Percentiles rank a stretch among this genome's conserved stretches.
phyloP scores from a whole-genome alignment of 2,888 invertebrate genomes.

The Callosobruchus maculatus region DNA sequence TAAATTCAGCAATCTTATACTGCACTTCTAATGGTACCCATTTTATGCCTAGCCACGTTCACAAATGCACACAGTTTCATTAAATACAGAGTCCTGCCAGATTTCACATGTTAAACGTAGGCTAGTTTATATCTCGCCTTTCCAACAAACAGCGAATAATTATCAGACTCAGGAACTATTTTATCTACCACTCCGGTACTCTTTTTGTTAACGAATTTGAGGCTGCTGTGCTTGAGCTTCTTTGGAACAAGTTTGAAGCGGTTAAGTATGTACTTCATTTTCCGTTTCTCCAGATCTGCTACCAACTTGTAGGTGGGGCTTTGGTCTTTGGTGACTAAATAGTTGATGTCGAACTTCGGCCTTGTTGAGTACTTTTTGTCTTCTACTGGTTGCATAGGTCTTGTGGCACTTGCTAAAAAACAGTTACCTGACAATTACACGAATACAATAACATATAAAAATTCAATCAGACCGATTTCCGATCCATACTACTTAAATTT shows the following conservation, averaged over 20 bases:
- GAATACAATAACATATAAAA: too few species aligned
- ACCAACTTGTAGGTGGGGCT: background rate
- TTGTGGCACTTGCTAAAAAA: conserved; percentile 2
- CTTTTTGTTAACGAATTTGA: background rate
- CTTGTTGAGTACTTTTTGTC: conserved; percentile 1
- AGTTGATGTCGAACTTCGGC: background rate
- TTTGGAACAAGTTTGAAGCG: background rate
- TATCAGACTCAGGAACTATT: background rate
- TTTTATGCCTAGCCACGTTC: too few species aligned
- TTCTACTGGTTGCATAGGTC: conserved; percentile 1
- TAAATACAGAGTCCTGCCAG: background rate
- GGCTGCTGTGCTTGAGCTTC: background rate
- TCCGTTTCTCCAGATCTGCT: background rate
- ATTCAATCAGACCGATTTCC: too few species aligned
- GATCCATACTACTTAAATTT: too few species aligned
- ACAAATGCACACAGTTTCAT: background rate
- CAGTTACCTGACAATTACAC: too few species aligned
- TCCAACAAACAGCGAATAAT: background rate
- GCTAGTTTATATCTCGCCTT: background rate
- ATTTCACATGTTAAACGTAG: background rate
- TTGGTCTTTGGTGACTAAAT: background rate
- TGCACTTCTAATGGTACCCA: too few species aligned
- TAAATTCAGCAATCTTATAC: too few species aligned
- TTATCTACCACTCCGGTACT: background rate
- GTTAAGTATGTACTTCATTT: background rate